phyloP scores from a whole-genome alignment of 2,797 vertebrate genomes.

The Florisuga fusca region DNA sequence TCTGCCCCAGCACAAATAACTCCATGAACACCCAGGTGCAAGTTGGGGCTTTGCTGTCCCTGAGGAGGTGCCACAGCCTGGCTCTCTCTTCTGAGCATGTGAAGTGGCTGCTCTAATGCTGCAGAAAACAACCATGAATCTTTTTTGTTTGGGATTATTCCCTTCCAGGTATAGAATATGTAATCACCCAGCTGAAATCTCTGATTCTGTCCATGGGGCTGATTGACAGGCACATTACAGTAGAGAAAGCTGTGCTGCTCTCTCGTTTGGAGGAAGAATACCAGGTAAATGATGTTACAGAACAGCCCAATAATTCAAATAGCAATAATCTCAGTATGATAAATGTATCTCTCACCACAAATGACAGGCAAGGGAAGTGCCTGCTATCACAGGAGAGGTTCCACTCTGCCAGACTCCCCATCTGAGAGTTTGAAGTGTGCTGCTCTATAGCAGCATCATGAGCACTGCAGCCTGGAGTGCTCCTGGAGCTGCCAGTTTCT shows the following conservation, averaged over 20 bases:
- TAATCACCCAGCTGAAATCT: slow-evolving; percentile 95
- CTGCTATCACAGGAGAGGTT: slow-evolving; percentile 33
- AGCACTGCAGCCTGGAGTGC: background rate
- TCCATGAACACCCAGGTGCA: background rate
- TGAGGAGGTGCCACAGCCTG: background rate
- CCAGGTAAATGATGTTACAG: slow-evolving; percentile 84
- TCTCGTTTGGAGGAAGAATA: slow-evolving; percentile 96
- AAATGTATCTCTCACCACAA: slow-evolving; percentile 39
- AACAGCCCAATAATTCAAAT: slow-evolving; percentile 58
- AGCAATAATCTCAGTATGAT: slow-evolving; percentile 53
- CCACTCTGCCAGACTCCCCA: background rate
- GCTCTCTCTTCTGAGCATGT: background rate
- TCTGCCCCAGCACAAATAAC: background rate
- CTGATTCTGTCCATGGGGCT: slow-evolving; percentile 89
- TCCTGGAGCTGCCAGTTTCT: slow-evolving; percentile 34
- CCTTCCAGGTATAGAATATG: slow-evolving; percentile 90
- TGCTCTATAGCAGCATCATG: background rate
- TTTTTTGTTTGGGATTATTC: slow-evolving; percentile 42
- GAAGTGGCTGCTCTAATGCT: background rate
- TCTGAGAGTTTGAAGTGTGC: background rate
- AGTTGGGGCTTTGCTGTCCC: background rate
- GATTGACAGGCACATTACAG: slow-evolving; percentile 89
- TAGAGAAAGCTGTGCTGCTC: slow-evolving; percentile 92
- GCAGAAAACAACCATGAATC: background rate
- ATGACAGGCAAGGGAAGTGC: slow-evolving; percentile 24